Base-by-base conservation (phyloP, 2,888 invertebrate genomes). In the Allacma fusca region DNA sequence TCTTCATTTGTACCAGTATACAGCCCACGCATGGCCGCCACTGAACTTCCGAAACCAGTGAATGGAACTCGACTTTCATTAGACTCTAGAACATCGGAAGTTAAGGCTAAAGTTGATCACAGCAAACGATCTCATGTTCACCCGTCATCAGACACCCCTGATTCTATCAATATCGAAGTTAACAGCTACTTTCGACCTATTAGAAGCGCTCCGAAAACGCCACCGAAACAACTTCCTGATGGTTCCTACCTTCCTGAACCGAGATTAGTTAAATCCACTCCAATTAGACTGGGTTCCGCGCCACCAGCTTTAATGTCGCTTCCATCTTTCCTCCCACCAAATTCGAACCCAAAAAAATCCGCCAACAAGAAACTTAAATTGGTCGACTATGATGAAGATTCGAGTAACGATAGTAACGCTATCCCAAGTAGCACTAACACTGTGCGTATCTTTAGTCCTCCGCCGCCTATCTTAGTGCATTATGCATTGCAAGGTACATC, bases 131-230 rank as follows among this genome's bases (percentile, higher is more conserved):
- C 67, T 67, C 67, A 67, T n/a, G 67, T 21, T 64, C 59, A 59
- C 12, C 50, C 28, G 23, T 62, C 73, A 21, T 68, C 76, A 5
- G 72, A 73, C 65, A 81, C 81, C 19, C 81, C 82, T 13, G 80
- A 82, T 44, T 82, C 82, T 5, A 82, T 82, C 12, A 78, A 81
- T 40, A 75, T 80, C 9, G 83, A 83, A 71, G 78, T 83, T 12
- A 81, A 81, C 43, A 73, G 79, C 28, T 81, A 83, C 68, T 83
- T 83, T 68, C 72, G 83, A 28, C 83, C 83, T 21, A 83, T 83
- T 73, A 68, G 79, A 24, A 74, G 75, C 62, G 82, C 82, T 34
- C 82, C 83, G 1, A 83, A 81, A 75, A 83, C 83, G 4, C 83
- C 83, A n/a, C 82, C 83, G 7, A 77, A 81, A 76, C 44, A 78